Percentiles rank a stretch among this genome's conserved stretches.
Evolutionary conservation across 2,113 vertebrate genomes (phyloP).

Genomic region (Laterallus jamaicensis): DNA sequence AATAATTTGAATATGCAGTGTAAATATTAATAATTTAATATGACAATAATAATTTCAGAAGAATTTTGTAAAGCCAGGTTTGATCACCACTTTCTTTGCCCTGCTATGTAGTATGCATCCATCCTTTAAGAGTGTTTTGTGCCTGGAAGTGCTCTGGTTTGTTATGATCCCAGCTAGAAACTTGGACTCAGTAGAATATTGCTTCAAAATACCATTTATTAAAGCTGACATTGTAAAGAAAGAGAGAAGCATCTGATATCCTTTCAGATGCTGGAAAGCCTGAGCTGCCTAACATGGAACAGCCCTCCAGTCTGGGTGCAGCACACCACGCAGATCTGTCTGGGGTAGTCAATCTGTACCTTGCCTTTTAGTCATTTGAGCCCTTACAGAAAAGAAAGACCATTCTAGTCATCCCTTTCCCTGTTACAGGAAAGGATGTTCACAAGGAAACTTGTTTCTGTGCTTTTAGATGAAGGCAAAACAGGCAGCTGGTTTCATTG

Average conservation of each 20-base stretch:
- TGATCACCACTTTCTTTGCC: not conserved
- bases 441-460: not conserved
- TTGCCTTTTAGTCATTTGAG: not conserved
- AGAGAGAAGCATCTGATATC: not conserved
- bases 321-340: not conserved
- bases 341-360: not conserved
- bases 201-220: not conserved
- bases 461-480: not conserved
- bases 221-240: not conserved
- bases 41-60: not conserved
- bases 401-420: not conserved
- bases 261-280: not conserved
- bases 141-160: not conserved
- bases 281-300: not conserved
- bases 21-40: not conserved
- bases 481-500: not conserved
- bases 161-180: not conserved
- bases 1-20: not conserved
- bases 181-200: rapidly evolving
- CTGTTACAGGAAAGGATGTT: not conserved
- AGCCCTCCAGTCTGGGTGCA: not conserved
- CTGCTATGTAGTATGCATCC: not conserved
- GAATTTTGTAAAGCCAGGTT: not conserved
- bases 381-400: not conserved
- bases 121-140: not conserved